A percentile compares a stretch with the other conserved stretches of the same genome.
phyloP scores from a whole-genome alignment of 2,113 vertebrate genomes.

The Coturnix japonica region DNA sequence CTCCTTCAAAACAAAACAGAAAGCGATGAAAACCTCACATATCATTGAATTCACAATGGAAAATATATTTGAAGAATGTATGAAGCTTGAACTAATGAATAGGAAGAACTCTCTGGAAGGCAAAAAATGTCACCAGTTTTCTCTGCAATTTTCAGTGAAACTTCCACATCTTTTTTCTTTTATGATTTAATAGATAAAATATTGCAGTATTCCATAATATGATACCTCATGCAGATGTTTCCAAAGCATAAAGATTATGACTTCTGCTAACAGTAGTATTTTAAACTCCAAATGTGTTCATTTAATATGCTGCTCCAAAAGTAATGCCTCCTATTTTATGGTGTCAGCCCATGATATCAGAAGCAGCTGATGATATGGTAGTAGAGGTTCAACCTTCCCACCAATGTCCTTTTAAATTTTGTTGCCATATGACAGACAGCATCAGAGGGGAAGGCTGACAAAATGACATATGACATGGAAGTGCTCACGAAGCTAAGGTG shows the following conservation, averaged over 20 bases:
- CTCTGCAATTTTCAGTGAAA: neutral
- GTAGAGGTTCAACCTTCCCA: too few relatives aligned
- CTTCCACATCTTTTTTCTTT: neutral
- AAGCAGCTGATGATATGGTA: too few relatives aligned
- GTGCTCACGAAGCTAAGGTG: too few relatives aligned
- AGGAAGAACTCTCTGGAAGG: neutral
- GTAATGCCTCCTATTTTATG: too few relatives aligned
- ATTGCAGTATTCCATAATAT: neutral
- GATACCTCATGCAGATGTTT: neutral
- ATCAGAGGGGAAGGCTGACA: too few relatives aligned
- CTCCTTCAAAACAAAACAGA: neutral
- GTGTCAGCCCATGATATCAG: too few relatives aligned
- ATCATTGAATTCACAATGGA: neutral
- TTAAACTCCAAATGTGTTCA: neutral
- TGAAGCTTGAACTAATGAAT: neutral
- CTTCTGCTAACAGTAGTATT: neutral
- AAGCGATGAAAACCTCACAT: neutral
- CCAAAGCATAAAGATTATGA: neutral
- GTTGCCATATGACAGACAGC: too few relatives aligned
- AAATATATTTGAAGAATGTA: neutral
- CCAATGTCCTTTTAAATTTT: too few relatives aligned
- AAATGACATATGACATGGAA: too few relatives aligned
- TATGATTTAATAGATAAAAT: neutral
- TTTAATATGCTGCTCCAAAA: neutral
- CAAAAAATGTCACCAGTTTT: neutral